Evolutionary conservation across 1,140 invertebrate species (phyloP).

Genomic region (Dinothrombium tinctorium): DNA sequence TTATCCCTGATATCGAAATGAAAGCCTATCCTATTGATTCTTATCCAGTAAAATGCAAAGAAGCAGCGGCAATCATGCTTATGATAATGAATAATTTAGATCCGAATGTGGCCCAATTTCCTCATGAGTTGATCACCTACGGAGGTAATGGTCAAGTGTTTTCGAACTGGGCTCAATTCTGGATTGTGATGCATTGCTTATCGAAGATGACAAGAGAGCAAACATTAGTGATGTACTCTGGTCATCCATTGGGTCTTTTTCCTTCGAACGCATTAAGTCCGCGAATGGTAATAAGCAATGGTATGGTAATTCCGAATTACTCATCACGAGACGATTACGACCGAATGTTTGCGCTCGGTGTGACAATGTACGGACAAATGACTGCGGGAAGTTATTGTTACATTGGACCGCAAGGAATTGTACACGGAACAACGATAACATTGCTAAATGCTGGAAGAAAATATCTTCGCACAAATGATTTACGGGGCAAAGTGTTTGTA

Average conservation of each 20-base stretch:
- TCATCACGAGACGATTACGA: constrained; percentile 28
- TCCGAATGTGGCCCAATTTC: constrained; percentile 29
- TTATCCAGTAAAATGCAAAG: too few species aligned
- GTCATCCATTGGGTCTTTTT: constrained; percentile 39
- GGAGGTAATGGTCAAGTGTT: constrained; percentile 45
- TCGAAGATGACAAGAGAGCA: constrained; percentile 33
- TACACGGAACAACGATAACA: constrained; percentile 42
- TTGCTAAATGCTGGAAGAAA: constrained; percentile 37
- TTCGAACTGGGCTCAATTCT: constrained; percentile 36
- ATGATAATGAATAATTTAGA: constrained; percentile 45
- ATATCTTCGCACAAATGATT: constrained; percentile 27
- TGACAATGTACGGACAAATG: constrained; percentile 34
- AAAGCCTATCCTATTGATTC: constrained; percentile 36
- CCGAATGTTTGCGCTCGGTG: constrained; percentile 35
- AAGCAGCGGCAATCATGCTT: constrained; percentile 35
- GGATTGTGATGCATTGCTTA: constrained; percentile 34
- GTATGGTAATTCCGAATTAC: constrained; percentile 43
- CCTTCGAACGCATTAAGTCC: constrained; percentile 28
- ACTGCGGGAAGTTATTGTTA: constrained; percentile 41
- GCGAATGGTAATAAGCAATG: constrained; percentile 40
- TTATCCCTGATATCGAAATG: constrained; percentile 26
- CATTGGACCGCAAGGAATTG: constrained; percentile 44
- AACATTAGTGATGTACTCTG: constrained; percentile 38
- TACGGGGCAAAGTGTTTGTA: constrained; percentile 35
- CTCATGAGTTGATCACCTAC: constrained; percentile 32